Percentiles rank a stretch among this genome's conserved stretches.
Evolutionary conservation across 2,797 vertebrate species (phyloP).

Genomic region (Lithobates pipiens): DNA sequence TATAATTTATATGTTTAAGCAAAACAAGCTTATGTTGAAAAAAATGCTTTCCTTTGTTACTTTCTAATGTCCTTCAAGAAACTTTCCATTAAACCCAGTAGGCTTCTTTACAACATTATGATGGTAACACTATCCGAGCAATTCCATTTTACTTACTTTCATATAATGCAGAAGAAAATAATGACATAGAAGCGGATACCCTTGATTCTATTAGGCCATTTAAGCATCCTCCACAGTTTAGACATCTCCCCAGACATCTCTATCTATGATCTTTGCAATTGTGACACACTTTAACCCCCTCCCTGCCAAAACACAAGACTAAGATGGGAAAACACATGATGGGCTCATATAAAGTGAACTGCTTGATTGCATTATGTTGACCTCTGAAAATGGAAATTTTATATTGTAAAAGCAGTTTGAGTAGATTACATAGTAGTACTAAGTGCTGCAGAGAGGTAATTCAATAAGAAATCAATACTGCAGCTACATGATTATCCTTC

Average conservation of each 20-base stretch:
- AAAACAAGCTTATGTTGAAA: neutral
- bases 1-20: neutral
- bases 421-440: slow-evolving; percentile 87
- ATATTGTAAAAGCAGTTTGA: slow-evolving; percentile 84
- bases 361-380: slow-evolving; percentile 85
- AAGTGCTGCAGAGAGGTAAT: slow-evolving; percentile 83
- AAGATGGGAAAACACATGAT: slow-evolving; percentile 75
- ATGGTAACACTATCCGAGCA: slow-evolving; percentile 44
- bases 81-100: slow-evolving; percentile 48
- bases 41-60: neutral
- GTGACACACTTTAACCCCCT: slow-evolving; percentile 51
- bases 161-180: slow-evolving; percentile 40
- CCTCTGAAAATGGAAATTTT: slow-evolving; percentile 89
- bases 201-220: slow-evolving; percentile 40
- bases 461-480: slow-evolving; percentile 84
- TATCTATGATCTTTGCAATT: slow-evolving; percentile 30
- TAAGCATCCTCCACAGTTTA: slow-evolving; percentile 34
- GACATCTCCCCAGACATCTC: slow-evolving; percentile 38
- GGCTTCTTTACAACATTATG: slow-evolving; percentile 45
- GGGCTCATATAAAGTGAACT: slow-evolving; percentile 78
- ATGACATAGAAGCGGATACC: slow-evolving; percentile 46
- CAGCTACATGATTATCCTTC: slow-evolving; percentile 85
- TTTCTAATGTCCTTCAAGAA: slow-evolving; percentile 45
- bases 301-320: slow-evolving; percentile 16
- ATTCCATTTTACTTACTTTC: slow-evolving; percentile 46